Conservation (phyloP, 2,113 vertebrate species). For the human (Homo sapiens) region DNA sequence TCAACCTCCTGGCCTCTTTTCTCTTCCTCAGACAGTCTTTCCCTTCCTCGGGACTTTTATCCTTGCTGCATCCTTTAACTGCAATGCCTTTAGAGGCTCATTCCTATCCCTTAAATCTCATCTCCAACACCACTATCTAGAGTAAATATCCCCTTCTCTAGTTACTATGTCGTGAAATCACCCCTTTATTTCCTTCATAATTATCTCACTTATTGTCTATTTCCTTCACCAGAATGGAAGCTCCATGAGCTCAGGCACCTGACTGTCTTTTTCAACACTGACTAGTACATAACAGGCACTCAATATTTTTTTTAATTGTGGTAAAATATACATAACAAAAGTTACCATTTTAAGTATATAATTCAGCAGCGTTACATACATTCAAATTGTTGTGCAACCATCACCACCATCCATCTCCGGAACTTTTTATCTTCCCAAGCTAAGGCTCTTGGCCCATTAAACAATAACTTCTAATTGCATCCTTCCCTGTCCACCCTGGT, state of each 20-base stretch:
- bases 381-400: neutral
- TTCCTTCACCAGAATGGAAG: neutral
- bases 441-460: neutral
- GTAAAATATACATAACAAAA: neutral
- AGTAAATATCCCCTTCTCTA: neutral
- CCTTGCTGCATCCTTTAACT: neutral
- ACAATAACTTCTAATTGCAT: neutral
- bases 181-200: neutral
- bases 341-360: neutral
- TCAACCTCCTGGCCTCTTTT: neutral
- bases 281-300: neutral
- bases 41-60: neutral
- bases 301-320: neutral
- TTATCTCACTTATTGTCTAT: neutral
- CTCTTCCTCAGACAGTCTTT: neutral
- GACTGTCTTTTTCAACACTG: neutral
- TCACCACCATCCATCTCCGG: neutral
- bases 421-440: neutral
- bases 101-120: neutral
- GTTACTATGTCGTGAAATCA: neutral
- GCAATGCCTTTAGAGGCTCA: neutral
- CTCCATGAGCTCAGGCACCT: neutral
- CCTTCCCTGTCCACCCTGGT: neutral
- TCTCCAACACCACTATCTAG: neutral
- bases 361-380: neutral